Percentiles rank a stretch among this genome's conserved stretches.
phyloP scores from a whole-genome alignment of 1,140 invertebrate species.

The Metopolophium dirhodum region DNA sequence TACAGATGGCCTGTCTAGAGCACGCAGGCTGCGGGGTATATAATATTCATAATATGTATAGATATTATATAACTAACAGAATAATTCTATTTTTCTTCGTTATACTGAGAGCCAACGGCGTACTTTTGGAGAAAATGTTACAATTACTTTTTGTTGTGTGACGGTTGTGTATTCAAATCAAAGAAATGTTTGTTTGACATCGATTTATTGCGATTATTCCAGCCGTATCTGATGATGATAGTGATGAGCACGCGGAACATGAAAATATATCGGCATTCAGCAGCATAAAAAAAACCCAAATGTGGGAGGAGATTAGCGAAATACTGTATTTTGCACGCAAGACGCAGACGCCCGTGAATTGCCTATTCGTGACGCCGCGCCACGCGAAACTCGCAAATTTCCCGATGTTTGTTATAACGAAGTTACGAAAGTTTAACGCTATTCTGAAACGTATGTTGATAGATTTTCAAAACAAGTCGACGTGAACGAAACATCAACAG shows the following conservation, averaged over 20 bases:
- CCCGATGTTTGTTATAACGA: neutral
- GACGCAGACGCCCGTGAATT: conserved; percentile 42
- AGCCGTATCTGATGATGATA: neutral
- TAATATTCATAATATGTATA: neutral
- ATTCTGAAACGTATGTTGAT: neutral
- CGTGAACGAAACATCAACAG: neutral
- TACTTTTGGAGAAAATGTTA: neutral
- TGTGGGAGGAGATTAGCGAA: neutral
- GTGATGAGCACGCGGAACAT: neutral
- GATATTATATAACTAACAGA: neutral
- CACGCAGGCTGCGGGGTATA: neutral
- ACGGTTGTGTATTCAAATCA: neutral
- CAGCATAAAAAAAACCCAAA: neutral
- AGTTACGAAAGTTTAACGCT: neutral
- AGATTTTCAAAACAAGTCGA: neutral
- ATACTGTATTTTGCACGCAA: conserved; percentile 54
- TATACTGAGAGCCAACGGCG: neutral
- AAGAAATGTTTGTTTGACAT: neutral
- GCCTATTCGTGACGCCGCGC: conserved; percentile 48
- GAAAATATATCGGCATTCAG: neutral
- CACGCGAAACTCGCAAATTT: neutral
- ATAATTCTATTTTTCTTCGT: neutral
- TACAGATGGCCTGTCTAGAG: neutral
- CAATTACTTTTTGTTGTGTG: neutral
- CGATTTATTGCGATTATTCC: neutral